Percentiles rank a stretch among this genome's conserved stretches.
Evolutionary conservation across 2,888 invertebrate genomes (phyloP).

Genomic region (Chymomyza fuscimana): DNA sequence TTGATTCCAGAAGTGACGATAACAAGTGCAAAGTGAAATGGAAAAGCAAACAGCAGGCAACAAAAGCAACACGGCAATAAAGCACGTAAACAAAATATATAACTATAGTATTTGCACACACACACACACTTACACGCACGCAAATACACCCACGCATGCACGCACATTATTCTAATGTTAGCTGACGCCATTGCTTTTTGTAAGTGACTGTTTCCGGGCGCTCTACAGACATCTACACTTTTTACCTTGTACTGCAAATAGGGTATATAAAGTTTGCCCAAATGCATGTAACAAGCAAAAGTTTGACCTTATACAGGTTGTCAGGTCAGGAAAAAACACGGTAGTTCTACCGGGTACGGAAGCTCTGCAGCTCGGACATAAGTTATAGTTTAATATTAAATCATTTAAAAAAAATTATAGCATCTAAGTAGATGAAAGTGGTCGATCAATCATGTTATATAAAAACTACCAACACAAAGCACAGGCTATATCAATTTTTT

Average conservation of each 20-base stretch:
- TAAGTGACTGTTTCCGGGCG: slow-evolving; percentile 12
- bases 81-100: slow-evolving; percentile 48
- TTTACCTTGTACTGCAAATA: not conserved
- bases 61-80: slow-evolving; percentile 22
- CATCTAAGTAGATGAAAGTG: no score
- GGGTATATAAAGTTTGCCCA: no score
- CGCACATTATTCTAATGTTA: slow-evolving; percentile 72
- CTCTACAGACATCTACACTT: not conserved
- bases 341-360: no score
- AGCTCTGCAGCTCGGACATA: no score
- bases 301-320: no score
- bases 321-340: no score
- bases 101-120: slow-evolving; percentile 52
- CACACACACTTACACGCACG: slow-evolving; percentile 44
- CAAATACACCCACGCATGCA: slow-evolving; percentile 55
- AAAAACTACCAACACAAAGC: no score
- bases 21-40: slow-evolving; percentile 68
- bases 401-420: no score
- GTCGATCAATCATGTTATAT: no score
- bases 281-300: no score
- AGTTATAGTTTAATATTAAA: no score
- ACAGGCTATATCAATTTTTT: no score
- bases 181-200: slow-evolving; percentile 69
- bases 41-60: slow-evolving; percentile 60
- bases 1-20: slow-evolving; percentile 73